Conservation (phyloP, 2,113 vertebrate species). For the Lasiurus cinereus region DNA sequence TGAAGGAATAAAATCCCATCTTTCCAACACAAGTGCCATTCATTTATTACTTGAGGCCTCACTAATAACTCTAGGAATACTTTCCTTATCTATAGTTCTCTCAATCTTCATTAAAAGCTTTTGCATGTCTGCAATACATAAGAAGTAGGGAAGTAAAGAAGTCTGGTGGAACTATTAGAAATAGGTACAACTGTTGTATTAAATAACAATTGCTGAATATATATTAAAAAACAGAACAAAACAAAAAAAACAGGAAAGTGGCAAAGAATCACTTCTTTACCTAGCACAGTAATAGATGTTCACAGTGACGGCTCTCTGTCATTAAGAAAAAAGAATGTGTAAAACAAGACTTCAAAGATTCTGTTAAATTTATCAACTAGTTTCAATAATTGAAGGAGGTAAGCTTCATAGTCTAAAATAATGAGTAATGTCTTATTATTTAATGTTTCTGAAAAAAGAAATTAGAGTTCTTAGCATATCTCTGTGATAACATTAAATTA, state of each 20-base stretch:
- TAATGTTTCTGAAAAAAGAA: not conserved
- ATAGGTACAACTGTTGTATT: not conserved
- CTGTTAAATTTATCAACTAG: conserved; percentile 12
- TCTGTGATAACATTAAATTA: not conserved
- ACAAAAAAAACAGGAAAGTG: not conserved
- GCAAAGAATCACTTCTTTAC: not conserved
- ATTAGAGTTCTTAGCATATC: not conserved
- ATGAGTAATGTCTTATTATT: conserved; percentile 2
- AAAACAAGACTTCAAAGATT: conserved; percentile 38
- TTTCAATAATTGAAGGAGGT: conserved; percentile 14
- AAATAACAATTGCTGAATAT: not conserved
- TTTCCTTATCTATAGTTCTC: not conserved
- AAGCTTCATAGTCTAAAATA: conserved; percentile 20
- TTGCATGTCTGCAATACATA: not conserved
- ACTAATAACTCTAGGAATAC: not conserved
- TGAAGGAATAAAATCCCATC: conserved; percentile 32
- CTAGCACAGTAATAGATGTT: not conserved
- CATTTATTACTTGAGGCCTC: not conserved
- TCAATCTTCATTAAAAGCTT: conserved; percentile 1
- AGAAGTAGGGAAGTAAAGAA: not conserved
- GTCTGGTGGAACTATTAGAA: not conserved
- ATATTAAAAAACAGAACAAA: not conserved
- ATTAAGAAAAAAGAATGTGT: not conserved
- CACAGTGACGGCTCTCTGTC: not conserved
- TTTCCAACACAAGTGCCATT: not conserved